Evolutionary conservation across 1,140 invertebrate genomes (phyloP), one percentile per base, ranked within the genome.

Genomic region (Lycorma delicatula): DNA sequence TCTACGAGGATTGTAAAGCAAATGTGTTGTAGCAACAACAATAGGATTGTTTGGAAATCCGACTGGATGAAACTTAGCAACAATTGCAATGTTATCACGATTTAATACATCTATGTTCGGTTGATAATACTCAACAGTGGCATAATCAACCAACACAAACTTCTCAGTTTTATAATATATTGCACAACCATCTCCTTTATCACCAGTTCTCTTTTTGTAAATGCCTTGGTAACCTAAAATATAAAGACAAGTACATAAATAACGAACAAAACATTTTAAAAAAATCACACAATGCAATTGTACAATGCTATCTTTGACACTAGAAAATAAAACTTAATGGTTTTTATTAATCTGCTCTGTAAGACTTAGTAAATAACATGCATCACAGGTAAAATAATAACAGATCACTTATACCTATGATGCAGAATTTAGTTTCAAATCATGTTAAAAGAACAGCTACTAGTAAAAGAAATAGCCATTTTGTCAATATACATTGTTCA

Each of bases 1-100:
- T 25, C 94, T 73, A 64, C 75, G 83, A 0, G 91, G 91, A 77
- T 97, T 97, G 69, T 88, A 98, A 5, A 97, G 73, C n/a, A 98
- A 75, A 75, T 98, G 95, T 0, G 94, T 97, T 3, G 91, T 98
- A 4, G 90, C 91, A 0, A 97, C 79, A 25, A 90, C 79, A 48
- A 93, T 70, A 20, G 82, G 72, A 5, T 71, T 72, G 1, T 70
- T 48, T 1, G 75, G 75, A 48, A 68, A 66, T 56, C 41, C 41
- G 6, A 44, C 41, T 18, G 28, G 16, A 16, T 56, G 16, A 29
- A 96, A 80, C 67, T 88, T 87, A 2, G 85, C 81, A 31, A 96
- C 79, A 22, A 97, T 66, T 0, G 81, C 93, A 36, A 98, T 82
- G 73, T 97, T 97, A 62, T 94, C 88, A 23, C 92, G 76, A 68